phyloP scores from a whole-genome alignment of 2,888 invertebrate species.

The Druceiella hillmani region DNA sequence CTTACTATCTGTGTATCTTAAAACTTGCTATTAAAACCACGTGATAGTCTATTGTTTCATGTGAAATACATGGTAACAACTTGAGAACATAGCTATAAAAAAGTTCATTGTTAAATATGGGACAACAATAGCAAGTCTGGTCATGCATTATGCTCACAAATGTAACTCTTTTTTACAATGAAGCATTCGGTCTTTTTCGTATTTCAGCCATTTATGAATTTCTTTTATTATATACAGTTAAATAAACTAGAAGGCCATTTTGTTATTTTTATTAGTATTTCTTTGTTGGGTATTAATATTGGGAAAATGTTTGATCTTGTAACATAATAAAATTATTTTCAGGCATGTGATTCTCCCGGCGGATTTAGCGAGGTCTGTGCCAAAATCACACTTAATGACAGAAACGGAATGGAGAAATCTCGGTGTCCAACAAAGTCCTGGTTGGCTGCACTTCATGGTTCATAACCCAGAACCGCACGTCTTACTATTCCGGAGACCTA shows the following conservation, averaged over 20 bases:
- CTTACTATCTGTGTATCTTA: too few species aligned
- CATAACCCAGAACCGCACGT: conserved; percentile 91
- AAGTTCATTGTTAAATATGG: too few species aligned
- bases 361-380: conserved; percentile 79
- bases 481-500: conserved; percentile 67
- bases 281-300: background rate
- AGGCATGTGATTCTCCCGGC: conserved; percentile 89
- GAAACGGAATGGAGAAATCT: conserved; percentile 94
- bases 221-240: background rate
- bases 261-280: background rate
- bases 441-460: conserved; percentile 81
- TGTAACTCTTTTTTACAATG: too few species aligned
- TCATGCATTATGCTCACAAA: too few species aligned
- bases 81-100: too few species aligned
- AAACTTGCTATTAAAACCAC: too few species aligned
- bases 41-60: too few species aligned
- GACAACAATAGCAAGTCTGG: too few species aligned
- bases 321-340: conserved; percentile 17
- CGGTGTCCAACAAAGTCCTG: conserved; percentile 91
- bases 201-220: too few species aligned
- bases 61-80: too few species aligned
- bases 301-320: background rate
- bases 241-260: too few species aligned
- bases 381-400: conserved; percentile 86
- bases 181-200: too few species aligned